A percentile compares a stretch with the other conserved stretches of the same genome.
Evolutionary conservation across 30 jellyfish, hydroid and myxozoan species (phyloP).

Genomic region (Catostylus mosaicus): DNA sequence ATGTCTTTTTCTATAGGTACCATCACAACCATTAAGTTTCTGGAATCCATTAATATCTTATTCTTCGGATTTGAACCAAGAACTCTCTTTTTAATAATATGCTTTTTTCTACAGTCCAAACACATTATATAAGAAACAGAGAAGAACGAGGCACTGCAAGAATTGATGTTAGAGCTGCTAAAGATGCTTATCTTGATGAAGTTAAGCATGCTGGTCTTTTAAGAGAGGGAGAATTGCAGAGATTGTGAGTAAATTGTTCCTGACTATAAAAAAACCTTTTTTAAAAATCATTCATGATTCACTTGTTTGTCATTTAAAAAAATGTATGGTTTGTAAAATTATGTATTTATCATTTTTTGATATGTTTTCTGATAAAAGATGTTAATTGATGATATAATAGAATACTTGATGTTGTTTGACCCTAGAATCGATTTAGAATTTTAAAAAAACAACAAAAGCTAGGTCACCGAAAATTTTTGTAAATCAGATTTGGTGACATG

Average conservation of each 20-base stretch:
- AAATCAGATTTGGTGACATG: no score
- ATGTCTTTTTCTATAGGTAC: no score
- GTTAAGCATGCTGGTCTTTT: slow-evolving; percentile 91
- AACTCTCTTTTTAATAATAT: not conserved
- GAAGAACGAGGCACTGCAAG: slow-evolving; percentile 89
- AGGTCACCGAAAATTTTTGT: no score
- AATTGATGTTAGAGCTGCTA: slow-evolving; percentile 90
- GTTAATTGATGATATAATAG: no score
- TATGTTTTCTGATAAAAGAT: no score
- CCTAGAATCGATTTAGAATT: no score
- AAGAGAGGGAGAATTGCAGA: slow-evolving; percentile 61
- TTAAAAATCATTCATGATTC: no score
- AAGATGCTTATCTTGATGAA: slow-evolving; percentile 79
- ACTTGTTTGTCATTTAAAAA: not conserved
- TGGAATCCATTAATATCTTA: no score
- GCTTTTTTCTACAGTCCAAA: slow-evolving; percentile 65
- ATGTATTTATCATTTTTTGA: not conserved
- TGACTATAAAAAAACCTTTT: no score
- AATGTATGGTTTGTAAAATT: not conserved
- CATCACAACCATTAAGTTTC: no score
- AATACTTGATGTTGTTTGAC: no score
- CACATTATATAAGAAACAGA: slow-evolving; percentile 78
- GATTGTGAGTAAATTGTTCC: slow-evolving; percentile 68
- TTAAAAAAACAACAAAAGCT: no score
- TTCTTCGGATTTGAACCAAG: not conserved